Conservation (phyloP, 2,797 vertebrate species). For the Otolemur crassicaudatus region DNA sequence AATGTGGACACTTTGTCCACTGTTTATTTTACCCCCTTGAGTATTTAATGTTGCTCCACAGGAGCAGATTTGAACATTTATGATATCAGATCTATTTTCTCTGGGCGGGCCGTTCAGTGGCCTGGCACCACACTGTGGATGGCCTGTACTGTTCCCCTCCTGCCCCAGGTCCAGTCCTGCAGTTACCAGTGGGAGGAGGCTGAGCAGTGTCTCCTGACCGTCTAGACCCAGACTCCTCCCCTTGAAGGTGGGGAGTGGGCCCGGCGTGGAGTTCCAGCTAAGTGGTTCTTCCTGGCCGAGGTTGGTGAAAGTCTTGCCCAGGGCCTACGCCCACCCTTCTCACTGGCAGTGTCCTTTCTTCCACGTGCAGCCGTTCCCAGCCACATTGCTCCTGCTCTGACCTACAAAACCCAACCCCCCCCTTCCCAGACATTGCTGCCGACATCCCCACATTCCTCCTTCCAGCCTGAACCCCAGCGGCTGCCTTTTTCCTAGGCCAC, state of each 20-base stretch:
- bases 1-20: background rate
- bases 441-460: background rate
- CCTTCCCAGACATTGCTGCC: background rate
- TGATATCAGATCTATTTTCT: background rate
- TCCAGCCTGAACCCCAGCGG: too few species aligned
- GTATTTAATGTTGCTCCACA: background rate
- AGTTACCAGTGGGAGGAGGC: background rate
- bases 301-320: too few species aligned
- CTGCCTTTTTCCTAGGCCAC: background rate
- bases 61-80: background rate
- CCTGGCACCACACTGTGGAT: too few species aligned
- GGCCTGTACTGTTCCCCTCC: background rate
- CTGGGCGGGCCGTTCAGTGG: background rate
- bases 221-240: background rate
- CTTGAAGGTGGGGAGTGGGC: background rate
- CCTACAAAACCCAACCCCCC: rapidly evolving
- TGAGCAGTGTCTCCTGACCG: rapidly evolving
- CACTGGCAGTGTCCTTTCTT: rapidly evolving
- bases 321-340: background rate
- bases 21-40: background rate
- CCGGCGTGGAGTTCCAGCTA: background rate
- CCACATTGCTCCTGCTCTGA: background rate
- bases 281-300: rapidly evolving
- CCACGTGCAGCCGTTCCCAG: rapidly evolving
- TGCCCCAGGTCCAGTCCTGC: rapidly evolving